Base-by-base conservation (phyloP, 2,113 vertebrate species). In the Cairina moschata region DNA sequence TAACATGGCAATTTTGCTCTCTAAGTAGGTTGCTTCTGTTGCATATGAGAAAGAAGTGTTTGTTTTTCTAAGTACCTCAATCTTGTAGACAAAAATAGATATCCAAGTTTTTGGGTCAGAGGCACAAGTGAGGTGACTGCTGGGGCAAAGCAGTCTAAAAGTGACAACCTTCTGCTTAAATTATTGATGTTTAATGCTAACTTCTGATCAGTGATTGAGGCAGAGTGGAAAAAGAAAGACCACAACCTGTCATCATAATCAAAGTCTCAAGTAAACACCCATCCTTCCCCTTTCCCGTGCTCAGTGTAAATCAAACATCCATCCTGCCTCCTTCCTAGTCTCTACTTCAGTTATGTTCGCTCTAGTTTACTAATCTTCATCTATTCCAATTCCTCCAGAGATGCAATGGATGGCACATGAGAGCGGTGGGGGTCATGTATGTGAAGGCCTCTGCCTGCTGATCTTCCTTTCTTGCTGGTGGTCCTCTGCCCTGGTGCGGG, bases 351-450 rank as follows among this genome's bases (percentile, higher is more conserved):
- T 31, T 66, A 7, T 23, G 4, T 25, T 73, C 17, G 2, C 4
- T 31, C 13, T 34, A 26, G 7, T 17, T 69, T 74, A 15, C 38
- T 62, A 3, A 29, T 26, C 13, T 68, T 23, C 5, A 9, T 48
- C 34, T 29, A 42, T 3, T 26, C 29, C 12, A 25, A 0, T 52
- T 92, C 34, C 36, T 88, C 60, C 65, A 56, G 50, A 16, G 4
- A 11, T 31, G 20, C 25, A 76, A 3, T 11, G 22, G 10, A 16
- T 52, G 42, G 21, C 0, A 1, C 23, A 8, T 26, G 44, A 67
- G 36, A 55, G 55, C 52, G 6, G 8, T 9, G 40, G 42, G 31
- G 11, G 32, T 91, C 31, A 31, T 1, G 6, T 11, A 6, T 0
- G 0, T n/a, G 50, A 29, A 44, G 12, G 13, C 28, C n/a, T 76